Percentiles rank a stretch among this genome's conserved stretches.
phyloP scores from a whole-genome alignment of 2,888 invertebrate species.

The Escarpia spicata region DNA sequence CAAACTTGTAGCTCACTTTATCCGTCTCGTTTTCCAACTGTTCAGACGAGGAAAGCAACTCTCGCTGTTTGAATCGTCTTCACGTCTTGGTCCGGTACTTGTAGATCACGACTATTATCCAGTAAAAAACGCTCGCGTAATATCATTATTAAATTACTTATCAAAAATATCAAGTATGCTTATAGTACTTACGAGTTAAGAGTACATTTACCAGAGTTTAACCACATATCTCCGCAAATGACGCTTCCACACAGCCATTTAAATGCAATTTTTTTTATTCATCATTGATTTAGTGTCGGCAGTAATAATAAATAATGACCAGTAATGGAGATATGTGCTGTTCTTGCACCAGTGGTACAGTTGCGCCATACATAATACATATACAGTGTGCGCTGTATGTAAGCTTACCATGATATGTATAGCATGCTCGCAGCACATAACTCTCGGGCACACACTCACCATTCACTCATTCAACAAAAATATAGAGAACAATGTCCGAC shows the following conservation, averaged over 20 bases:
- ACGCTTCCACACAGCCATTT: not conserved
- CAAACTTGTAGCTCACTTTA: no score
- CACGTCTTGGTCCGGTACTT: no score
- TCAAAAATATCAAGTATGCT: no score
- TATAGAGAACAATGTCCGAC: not conserved
- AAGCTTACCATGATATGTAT: not conserved
- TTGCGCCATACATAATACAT: not conserved
- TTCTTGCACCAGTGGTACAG: not conserved
- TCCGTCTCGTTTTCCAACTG: no score
- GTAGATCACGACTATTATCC: no score
- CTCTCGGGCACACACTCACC: not conserved
- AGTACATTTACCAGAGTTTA: no score
- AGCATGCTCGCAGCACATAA: not conserved
- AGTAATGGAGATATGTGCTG: not conserved
- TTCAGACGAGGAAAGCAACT: no score
- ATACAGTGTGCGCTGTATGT: not conserved
- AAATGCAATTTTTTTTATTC: not conserved
- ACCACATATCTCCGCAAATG: no score
- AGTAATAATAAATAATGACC: slow-evolving; percentile 4
- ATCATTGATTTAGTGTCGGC: not conserved
- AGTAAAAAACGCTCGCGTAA: no score
- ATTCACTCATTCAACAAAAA: not conserved
- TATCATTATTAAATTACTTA: no score
- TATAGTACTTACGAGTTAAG: no score
- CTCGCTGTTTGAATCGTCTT: no score